A percentile compares a stretch with the other conserved stretches of the same genome.
Evolutionary conservation across 2,888 invertebrate species (phyloP).

Genomic region (Colostygia pectinataria): DNA sequence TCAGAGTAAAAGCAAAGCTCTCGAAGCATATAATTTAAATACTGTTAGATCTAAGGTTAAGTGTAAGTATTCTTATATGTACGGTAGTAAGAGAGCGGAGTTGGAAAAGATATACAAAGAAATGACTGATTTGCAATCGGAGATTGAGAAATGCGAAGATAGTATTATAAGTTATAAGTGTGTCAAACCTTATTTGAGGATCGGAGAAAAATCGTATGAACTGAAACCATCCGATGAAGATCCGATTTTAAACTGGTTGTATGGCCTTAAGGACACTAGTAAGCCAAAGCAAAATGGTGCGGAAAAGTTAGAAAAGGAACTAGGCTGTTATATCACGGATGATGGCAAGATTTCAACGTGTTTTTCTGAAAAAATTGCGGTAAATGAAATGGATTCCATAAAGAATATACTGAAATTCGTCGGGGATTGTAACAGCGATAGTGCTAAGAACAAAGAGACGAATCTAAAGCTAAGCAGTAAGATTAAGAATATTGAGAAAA

Average conservation of each 20-base stretch:
- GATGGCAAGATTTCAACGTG: constrained; percentile 55
- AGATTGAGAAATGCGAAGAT: constrained; percentile 69
- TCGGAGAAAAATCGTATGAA: constrained; percentile 44
- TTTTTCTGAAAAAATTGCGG: constrained; percentile 65
- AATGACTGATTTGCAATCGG: constrained; percentile 63
- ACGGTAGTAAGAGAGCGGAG: constrained; percentile 56
- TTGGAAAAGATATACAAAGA: constrained; percentile 59
- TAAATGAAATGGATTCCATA: constrained; percentile 65
- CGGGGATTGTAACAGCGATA: constrained; percentile 55
- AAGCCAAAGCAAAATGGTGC: constrained; percentile 32
- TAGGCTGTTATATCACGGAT: constrained; percentile 32
- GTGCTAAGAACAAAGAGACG: constrained; percentile 37
- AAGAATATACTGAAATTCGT: constrained; percentile 60
- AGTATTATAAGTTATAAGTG: constrained; percentile 59
- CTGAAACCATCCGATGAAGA: constrained; percentile 57
- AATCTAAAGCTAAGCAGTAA: constrained; percentile 41
- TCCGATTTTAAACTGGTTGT: constrained; percentile 63
- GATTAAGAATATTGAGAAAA: constrained; percentile 41
- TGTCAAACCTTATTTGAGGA: constrained; percentile 55
- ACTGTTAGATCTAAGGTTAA: constrained; percentile 60
- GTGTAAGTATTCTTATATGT: constrained; percentile 65
- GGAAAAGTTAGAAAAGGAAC: constrained; percentile 55
- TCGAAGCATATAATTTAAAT: constrained; percentile 80
- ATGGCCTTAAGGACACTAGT: constrained; percentile 39
- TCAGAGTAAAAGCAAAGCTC: constrained; percentile 83